Percentiles rank a stretch among this genome's conserved stretches.
These are phyloP conservation scores for Panurus biarmicus DNA, from an alignment of 2,113 vertebrate genomes.

Conservation along the genomic window DNA sequence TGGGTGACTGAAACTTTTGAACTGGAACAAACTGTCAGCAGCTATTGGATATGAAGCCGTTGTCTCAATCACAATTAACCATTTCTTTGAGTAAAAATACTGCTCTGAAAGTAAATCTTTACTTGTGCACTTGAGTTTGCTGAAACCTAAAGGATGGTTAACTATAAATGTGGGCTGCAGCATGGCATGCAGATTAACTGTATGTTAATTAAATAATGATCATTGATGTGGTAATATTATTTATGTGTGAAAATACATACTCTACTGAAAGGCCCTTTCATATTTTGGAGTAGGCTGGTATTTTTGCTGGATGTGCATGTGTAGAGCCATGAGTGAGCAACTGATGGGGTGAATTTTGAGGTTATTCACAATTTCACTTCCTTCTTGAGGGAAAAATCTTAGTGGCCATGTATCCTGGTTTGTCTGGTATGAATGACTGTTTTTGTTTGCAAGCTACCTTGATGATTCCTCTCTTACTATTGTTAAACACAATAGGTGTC, in stretches of 20 bases:
- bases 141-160: not conserved
- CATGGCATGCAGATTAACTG: not conserved
- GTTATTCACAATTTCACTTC: not conserved
- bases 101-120: not conserved
- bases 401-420: not conserved
- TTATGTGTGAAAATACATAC: not conserved
- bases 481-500: not conserved
- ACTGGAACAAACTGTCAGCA: not conserved
- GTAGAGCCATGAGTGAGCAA: rapidly evolving
- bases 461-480: not conserved
- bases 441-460: not conserved
- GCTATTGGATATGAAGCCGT: not conserved
- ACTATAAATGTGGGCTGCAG: not conserved
- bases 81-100: not conserved
- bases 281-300: not conserved
- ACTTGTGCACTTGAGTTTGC: not conserved
- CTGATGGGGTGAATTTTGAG: not conserved
- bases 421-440: not conserved
- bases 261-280: not conserved
- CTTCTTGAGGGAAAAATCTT: not conserved
- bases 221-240: not conserved
- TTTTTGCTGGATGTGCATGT: not conserved
- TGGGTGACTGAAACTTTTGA: not conserved
- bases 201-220: not conserved
- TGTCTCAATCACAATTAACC: not conserved